Percentiles rank a stretch among this genome's conserved stretches.
Conservation (phyloP, 2,797 vertebrate genomes). For the Poeciliopsis infans region DNA sequence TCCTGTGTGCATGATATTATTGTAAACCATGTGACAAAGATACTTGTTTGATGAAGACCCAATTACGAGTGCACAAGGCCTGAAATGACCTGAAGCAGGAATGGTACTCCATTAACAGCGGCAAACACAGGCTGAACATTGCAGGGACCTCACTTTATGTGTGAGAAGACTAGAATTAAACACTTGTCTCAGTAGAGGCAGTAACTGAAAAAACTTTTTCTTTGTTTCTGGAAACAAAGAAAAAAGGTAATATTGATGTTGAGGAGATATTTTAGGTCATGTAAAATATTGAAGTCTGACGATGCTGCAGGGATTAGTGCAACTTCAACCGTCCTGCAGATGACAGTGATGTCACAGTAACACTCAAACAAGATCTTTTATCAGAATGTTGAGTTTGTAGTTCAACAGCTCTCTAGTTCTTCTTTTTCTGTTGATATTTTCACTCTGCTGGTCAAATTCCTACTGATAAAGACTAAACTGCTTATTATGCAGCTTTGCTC, state of each 20-base stretch:
- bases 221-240: background rate
- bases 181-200: background rate
- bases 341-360: background rate
- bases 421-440: background rate
- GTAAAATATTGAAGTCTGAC: background rate
- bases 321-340: background rate
- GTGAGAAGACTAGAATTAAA: background rate
- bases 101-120: background rate
- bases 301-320: background rate
- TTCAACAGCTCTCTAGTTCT: background rate
- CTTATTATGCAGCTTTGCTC: background rate
- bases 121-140: background rate
- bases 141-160: background rate
- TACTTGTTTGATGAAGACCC: background rate
- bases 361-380: background rate
- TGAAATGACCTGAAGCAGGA: background rate
- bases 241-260: background rate
- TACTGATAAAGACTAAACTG: background rate
- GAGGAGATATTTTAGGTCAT: background rate
- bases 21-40: background rate
- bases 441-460: background rate
- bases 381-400: background rate
- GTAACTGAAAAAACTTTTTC: background rate
- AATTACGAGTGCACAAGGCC: background rate
- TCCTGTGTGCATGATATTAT: background rate